phyloP scores from a whole-genome alignment of 2,888 invertebrate species.

The Machimus atricapillus region DNA sequence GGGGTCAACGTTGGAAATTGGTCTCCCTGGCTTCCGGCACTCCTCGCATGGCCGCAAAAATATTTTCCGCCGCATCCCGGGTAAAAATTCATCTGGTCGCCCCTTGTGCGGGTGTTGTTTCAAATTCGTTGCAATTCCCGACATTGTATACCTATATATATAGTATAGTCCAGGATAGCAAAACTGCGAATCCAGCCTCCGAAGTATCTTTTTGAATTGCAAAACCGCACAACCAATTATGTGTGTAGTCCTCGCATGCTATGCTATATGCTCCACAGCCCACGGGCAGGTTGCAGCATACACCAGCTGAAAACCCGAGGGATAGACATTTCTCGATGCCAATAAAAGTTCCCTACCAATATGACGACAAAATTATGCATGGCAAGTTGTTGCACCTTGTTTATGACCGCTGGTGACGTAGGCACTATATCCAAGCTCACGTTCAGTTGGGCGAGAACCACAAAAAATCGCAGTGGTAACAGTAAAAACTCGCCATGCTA shows the following conservation, averaged over 20 bases:
- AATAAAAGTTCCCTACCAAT: conserved; percentile 31
- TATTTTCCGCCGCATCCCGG: conserved; percentile 41
- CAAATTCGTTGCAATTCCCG: background rate
- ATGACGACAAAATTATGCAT: conserved; percentile 40
- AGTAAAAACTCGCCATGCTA: conserved; percentile 8
- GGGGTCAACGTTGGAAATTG: background rate
- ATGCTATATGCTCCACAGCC: background rate
- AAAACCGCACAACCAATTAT: conserved; percentile 46
- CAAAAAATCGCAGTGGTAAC: conserved; percentile 5
- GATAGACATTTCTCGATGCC: background rate
- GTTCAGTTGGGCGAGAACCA: background rate
- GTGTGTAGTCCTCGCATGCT: conserved; percentile 8
- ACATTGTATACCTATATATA: background rate
- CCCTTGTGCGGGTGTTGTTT: background rate
- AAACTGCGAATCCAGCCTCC: background rate
- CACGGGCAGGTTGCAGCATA: background rate
- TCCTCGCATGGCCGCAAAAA: conserved; percentile 39
- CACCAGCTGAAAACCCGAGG: background rate
- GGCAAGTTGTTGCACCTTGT: conserved; percentile 40
- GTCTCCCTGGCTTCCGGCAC: background rate
- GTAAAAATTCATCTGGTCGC: conserved; percentile 42
- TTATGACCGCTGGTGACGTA: conserved; percentile 43
- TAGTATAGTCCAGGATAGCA: background rate
- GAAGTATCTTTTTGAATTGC: conserved; percentile 43
- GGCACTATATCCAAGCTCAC: background rate